Evolutionary conservation across 2,113 vertebrate species (phyloP).

Genomic region (Oxygymnocypris stewartii): DNA sequence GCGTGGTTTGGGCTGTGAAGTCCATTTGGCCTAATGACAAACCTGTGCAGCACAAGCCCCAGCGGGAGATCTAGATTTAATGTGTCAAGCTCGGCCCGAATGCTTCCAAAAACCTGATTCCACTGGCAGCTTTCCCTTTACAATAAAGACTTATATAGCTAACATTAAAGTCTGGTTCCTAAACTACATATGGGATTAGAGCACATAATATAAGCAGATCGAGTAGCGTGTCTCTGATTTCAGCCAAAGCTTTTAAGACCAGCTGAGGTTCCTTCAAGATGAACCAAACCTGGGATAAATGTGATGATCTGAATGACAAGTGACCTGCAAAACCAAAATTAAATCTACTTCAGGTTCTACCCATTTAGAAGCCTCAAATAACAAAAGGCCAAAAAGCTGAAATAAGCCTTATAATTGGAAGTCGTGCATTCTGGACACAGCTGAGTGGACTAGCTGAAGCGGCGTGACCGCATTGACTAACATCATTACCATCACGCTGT

Average conservation of each 20-base stretch:
- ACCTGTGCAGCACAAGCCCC: not conserved
- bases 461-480: not conserved
- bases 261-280: not conserved
- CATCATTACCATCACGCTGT: not conserved
- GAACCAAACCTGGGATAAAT: not conserved
- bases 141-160: not conserved
- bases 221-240: not conserved
- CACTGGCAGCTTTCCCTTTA: not conserved
- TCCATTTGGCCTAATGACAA: slow-evolving; percentile 30
- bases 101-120: not conserved
- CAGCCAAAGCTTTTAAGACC: not conserved
- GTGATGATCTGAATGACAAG: not conserved
- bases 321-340: not conserved
- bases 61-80: not conserved
- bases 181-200: not conserved
- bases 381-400: slow-evolving; percentile 14
- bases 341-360: slow-evolving; percentile 16
- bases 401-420: not conserved
- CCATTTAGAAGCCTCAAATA: not conserved
- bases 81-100: not conserved
- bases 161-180: not conserved
- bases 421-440: not conserved
- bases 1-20: slow-evolving; percentile 31
- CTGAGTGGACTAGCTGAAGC: not conserved
- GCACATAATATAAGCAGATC: not conserved